A percentile compares a stretch with the other conserved stretches of the same genome.
Evolutionary conservation across 2,797 vertebrate species (phyloP).

Genomic region (Myripristis murdjan): DNA sequence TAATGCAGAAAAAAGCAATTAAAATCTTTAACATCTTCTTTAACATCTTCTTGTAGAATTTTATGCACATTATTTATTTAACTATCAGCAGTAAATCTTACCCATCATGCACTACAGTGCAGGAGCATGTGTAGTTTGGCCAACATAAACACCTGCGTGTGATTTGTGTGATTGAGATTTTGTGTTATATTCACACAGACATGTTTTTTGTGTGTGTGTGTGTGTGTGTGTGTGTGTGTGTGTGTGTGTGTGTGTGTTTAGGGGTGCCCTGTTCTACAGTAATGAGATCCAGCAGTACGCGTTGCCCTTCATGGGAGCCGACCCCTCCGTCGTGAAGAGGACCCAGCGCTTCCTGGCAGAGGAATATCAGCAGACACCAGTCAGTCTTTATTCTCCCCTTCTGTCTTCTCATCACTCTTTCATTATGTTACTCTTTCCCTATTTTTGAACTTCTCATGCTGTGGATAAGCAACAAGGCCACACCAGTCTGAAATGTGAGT

Average conservation of each 20-base stretch:
- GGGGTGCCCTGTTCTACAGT: slow-evolving; percentile 89
- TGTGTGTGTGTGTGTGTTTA: slow-evolving; percentile 58
- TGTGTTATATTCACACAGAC: too few relatives aligned
- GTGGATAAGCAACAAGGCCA: too few relatives aligned
- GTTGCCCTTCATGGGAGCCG: slow-evolving; percentile 93
- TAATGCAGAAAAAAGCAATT: too few relatives aligned
- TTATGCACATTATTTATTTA: too few relatives aligned
- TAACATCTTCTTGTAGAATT: too few relatives aligned
- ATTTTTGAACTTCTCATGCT: not conserved
- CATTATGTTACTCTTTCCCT: not conserved
- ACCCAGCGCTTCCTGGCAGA: slow-evolving; percentile 91
- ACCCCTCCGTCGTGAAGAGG: slow-evolving; percentile 93
- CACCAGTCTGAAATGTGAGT: too few relatives aligned
- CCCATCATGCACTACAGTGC: not conserved
- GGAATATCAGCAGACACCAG: slow-evolving; percentile 88
- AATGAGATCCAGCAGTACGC: slow-evolving; percentile 90
- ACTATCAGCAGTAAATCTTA: too few relatives aligned
- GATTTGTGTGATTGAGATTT: not conserved
- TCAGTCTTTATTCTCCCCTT: too few relatives aligned
- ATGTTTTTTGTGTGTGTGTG: too few relatives aligned
- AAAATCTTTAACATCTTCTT: too few relatives aligned
- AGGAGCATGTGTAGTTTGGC: not conserved
- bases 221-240: not conserved
- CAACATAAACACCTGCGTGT: not conserved
- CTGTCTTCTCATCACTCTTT: too few relatives aligned